Conservation (phyloP, 2,888 invertebrate species). For the Sinhomidia bicolor region DNA sequence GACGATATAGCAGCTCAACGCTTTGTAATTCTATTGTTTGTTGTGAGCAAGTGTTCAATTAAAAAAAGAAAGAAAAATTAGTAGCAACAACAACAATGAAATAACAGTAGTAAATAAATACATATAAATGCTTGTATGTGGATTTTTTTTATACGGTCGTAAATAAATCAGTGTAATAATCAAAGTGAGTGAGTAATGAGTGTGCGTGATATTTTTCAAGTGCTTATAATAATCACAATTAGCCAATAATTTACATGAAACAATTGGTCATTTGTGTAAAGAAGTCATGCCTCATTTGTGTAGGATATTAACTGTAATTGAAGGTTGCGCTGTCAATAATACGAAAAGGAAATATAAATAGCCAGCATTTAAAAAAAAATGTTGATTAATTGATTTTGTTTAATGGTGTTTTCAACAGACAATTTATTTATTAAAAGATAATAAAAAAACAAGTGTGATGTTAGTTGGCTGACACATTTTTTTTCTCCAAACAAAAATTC, state of each 20-base stretch:
- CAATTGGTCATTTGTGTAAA: neutral
- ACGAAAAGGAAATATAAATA: neutral
- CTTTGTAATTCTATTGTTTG: conserved; percentile 42
- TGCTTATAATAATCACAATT: neutral
- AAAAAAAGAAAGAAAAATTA: neutral
- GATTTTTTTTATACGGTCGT: no score
- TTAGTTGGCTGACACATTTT: no score
- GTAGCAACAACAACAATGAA: neutral
- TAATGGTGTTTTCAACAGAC: neutral
- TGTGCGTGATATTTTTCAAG: neutral
- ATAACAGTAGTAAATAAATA: no score
- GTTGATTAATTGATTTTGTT: neutral
- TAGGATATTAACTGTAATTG: neutral
- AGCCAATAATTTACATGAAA: neutral
- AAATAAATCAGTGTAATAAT: no score
- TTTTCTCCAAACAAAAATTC: no score
- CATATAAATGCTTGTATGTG: no score
- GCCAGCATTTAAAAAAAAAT: neutral
- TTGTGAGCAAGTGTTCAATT: neutral
- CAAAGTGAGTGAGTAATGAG: neutral
- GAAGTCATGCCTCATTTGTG: neutral
- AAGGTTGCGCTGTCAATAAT: neutral
- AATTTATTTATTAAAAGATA: no score
- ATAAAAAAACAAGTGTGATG: no score
- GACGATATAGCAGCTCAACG: no score